Percentiles rank a stretch among this genome's conserved stretches.
Conservation (phyloP, 1,140 invertebrate species). For the Microplitis demolitor region DNA sequence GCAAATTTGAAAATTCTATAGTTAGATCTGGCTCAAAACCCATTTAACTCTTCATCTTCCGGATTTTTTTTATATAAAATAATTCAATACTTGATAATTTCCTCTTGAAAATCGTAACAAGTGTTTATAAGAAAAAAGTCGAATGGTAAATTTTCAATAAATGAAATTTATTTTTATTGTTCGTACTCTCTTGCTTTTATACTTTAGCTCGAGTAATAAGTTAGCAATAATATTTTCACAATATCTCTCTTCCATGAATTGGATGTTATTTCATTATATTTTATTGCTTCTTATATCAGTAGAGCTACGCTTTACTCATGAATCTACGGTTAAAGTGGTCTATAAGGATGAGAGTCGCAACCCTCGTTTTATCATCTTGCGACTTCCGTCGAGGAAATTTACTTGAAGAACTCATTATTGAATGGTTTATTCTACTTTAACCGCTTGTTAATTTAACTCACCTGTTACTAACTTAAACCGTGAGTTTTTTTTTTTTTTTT, state of each 20-base stretch:
- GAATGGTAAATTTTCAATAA: background rate
- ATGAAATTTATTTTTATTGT: background rate
- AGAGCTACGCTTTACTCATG: background rate
- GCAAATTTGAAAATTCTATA: too few relatives aligned
- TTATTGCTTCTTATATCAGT: slow-evolving; percentile 53
- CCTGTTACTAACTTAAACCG: background rate
- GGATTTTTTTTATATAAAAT: too few relatives aligned
- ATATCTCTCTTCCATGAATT: slow-evolving; percentile 57
- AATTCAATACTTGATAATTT: too few relatives aligned
- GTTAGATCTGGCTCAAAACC: too few relatives aligned
- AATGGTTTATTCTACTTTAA: slow-evolving; percentile 61
- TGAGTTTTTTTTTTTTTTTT: background rate
- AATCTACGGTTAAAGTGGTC: background rate
- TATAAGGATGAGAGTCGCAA: slow-evolving; percentile 9
- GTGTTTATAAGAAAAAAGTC: background rate
- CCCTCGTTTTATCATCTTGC: slow-evolving; percentile 58
- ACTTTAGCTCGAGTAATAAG: slow-evolving; percentile 53
- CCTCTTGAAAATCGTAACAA: too few relatives aligned
- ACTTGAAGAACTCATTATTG: slow-evolving; percentile 60
- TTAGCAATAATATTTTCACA: slow-evolving; percentile 64
- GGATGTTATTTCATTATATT: slow-evolving; percentile 64
- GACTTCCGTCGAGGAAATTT: slow-evolving; percentile 56
- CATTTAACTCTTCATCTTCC: too few relatives aligned
- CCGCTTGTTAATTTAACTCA: slow-evolving; percentile 38
- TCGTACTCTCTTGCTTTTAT: background rate